Evolutionary conservation across 2,113 vertebrate species (phyloP), one percentile per base, ranked within the genome.

Genomic region (Neopipo cinnamomea): DNA sequence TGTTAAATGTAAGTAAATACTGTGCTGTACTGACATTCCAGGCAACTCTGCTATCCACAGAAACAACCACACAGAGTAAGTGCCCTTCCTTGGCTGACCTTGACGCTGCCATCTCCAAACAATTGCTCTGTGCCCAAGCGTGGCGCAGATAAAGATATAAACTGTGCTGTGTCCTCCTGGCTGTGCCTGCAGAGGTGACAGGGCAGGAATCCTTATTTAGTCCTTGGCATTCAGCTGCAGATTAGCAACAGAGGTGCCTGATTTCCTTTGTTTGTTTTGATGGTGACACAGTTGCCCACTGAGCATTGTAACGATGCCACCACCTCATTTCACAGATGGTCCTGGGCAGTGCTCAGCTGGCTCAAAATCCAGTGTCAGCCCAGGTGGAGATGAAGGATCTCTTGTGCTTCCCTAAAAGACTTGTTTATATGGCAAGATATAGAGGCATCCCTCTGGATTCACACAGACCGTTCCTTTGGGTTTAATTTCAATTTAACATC

Each of bases 141-240:
- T 49, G 49, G 65, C 37, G 14, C 5, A 2, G 47, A 15, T 59
- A 13, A 76, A 67, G 84, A 53, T 21, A 37, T 27, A 50, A 82
- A 49, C 68, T 80, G 52, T 81, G 77, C 79, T 67, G 33, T 65
- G 14, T 39, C 56, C 67, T 42, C 24, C 47, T 30, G 76, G 39
- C 73, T 59, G 39, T 2, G 12, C 41, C 73, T 49, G 41, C 56
- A 77, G 46, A 67, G 53, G 66, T 83, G 78, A 41, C 66, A 79
- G 73, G 74, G 75, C 90, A 91, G 85, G 85, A 85, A 76, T 59
- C 81, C 91, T 79, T 77, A 70, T 93, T 87, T 78, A 73, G 68
- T 72, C 61, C 82, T 85, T 78, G 89, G 52, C 49, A 28, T 61
- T 61, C 42, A 47, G 30, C 31, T 56, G 52, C 7, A 10, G 55